phyloP scores from a whole-genome alignment of 2,797 vertebrate species.

The Melanotaenia pygmaea region DNA sequence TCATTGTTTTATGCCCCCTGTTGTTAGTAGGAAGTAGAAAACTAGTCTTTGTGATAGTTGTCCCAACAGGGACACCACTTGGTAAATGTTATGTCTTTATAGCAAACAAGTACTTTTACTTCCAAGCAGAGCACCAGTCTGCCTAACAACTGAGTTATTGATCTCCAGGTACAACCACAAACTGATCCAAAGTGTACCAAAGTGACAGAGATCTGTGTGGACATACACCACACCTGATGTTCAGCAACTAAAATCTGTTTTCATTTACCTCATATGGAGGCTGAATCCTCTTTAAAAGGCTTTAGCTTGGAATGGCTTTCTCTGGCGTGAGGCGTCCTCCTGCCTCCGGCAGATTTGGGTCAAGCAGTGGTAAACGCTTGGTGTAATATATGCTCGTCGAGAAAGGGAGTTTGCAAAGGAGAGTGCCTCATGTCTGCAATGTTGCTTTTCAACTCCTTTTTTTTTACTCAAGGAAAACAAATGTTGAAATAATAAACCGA shows the following conservation, averaged over 20 bases:
- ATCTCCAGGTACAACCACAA: constrained; percentile 55
- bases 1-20: not conserved
- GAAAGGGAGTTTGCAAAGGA: constrained; percentile 29
- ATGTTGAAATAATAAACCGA: not conserved
- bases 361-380: constrained; percentile 60
- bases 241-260: constrained; percentile 32
- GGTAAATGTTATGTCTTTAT: not conserved
- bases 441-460: constrained; percentile 5
- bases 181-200: constrained; percentile 24
- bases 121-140: constrained; percentile 28
- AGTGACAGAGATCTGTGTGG: constrained; percentile 48
- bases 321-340: constrained; percentile 28
- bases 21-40: not conserved
- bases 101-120: not conserved
- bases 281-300: not conserved
- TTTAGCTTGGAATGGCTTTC: constrained; percentile 32
- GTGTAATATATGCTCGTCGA: constrained; percentile 44
- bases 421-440: constrained; percentile 15
- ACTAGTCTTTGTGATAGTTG: not conserved
- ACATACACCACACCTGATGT: constrained; percentile 31
- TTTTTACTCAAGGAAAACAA: not conserved
- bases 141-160: constrained; percentile 46
- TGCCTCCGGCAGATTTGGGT: constrained; percentile 67
- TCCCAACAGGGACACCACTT: not conserved
- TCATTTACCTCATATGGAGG: constrained; percentile 37